A percentile compares a stretch with the other conserved stretches of the same genome.
These are phyloP conservation scores for Planococcus citri DNA, from an alignment of 1,140 invertebrate species.

Conservation along the genomic window DNA sequence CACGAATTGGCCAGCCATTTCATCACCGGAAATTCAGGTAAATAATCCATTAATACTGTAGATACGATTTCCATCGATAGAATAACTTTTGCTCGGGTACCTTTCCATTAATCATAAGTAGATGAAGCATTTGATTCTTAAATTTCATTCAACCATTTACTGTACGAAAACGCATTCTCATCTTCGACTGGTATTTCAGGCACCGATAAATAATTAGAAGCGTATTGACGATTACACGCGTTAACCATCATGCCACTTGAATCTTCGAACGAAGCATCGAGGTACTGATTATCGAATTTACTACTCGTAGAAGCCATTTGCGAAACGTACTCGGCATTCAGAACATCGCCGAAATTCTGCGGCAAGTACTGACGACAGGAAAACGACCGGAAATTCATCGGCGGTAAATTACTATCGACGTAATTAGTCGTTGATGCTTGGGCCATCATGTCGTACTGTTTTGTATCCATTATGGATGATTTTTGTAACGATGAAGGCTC, in stretches of 20 bases:
- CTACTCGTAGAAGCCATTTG: neutral
- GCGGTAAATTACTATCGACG: neutral
- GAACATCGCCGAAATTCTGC: neutral
- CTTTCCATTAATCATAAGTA: too few relatives aligned
- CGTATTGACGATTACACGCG: neutral
- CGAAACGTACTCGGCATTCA: neutral
- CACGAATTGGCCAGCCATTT: too few relatives aligned
- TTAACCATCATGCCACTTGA: neutral
- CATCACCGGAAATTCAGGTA: too few relatives aligned
- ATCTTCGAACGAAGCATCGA: neutral
- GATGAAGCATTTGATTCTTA: too few relatives aligned
- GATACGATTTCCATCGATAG: too few relatives aligned
- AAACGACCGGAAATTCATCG: neutral
- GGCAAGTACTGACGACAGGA: neutral
- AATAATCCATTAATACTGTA: too few relatives aligned
- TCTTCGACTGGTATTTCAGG: conserved; percentile 5
- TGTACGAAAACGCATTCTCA: neutral
- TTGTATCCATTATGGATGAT: neutral
- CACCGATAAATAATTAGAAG: neutral
- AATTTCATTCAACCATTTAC: neutral
- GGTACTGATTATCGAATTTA: conserved; percentile 5
- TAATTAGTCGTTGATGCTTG: neutral
- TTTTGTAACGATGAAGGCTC: neutral
- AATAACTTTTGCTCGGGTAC: neutral
- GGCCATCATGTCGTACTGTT: neutral